Conservation (phyloP, 2,113 vertebrate species). For the Thinocorus orbignyianus region DNA sequence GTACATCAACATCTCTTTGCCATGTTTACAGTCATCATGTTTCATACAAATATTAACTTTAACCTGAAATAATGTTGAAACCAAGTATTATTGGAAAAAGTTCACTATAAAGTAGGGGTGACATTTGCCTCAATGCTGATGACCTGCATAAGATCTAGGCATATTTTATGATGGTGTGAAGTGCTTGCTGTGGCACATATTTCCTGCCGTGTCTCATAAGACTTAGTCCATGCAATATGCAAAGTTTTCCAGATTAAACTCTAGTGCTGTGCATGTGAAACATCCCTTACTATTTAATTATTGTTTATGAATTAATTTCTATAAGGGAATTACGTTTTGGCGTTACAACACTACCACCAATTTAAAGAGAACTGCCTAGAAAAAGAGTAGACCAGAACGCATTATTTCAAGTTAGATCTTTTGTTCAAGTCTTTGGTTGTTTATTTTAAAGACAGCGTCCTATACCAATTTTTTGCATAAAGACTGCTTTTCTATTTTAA, state of each 20-base stretch:
- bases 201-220: neutral
- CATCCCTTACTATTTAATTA: neutral
- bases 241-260: conserved; percentile 6
- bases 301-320: conserved; percentile 10
- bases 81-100: neutral
- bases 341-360: neutral
- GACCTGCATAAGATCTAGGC: neutral
- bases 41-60: neutral
- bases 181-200: neutral
- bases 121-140: neutral
- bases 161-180: neutral
- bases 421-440: neutral
- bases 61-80: neutral
- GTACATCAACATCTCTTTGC: neutral
- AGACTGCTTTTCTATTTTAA: neutral
- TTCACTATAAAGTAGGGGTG: neutral
- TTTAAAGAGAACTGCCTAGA: neutral
- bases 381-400: neutral
- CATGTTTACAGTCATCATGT: neutral
- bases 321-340: neutral
- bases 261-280: neutral
- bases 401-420: neutral
- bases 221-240: neutral
- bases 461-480: neutral
- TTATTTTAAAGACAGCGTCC: conserved; percentile 3